These are phyloP conservation scores for Prenolepis imparis DNA, from an alignment of 2,888 invertebrate species.

Conservation along the genomic window DNA sequence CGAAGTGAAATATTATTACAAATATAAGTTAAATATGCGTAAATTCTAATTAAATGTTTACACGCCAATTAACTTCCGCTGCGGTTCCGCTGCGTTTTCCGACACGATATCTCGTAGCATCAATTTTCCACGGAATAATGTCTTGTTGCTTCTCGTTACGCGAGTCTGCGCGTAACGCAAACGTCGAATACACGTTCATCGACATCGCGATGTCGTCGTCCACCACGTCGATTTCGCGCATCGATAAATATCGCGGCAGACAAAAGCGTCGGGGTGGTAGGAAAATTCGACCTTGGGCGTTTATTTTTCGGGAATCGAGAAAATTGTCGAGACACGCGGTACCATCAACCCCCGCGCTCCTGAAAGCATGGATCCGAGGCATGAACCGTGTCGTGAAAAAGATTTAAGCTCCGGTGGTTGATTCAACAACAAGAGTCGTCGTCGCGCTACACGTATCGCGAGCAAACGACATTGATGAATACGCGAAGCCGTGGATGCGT, in stretches of 20 bases:
- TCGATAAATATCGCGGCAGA: conserved; percentile 39
- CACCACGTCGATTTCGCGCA: conserved; percentile 32
- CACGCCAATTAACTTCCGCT: background rate
- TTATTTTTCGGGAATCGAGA: conserved; percentile 39
- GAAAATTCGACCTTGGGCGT: conserved; percentile 9
- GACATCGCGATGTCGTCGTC: background rate
- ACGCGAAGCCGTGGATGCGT: conserved; percentile 65
- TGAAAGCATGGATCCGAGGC: conserved; percentile 36
- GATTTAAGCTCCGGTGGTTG: conserved; percentile 38
- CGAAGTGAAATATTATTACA: background rate
- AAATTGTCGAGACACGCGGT: conserved; percentile 13
- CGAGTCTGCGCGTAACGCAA: background rate
- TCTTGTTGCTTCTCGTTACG: conserved; percentile 35
- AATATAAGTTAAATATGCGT: background rate
- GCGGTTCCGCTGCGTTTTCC: background rate
- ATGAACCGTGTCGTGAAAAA: conserved; percentile 37
- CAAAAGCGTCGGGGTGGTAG: conserved; percentile 24
- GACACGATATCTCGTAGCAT: background rate
- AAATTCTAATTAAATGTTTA: conserved; percentile 25
- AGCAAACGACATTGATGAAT: conserved; percentile 75
- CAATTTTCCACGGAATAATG: conserved; percentile 33
- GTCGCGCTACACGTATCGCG: conserved; percentile 42
- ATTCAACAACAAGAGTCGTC: conserved; percentile 43
- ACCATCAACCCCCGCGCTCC: background rate
- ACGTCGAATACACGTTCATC: conserved; percentile 18